phyloP scores from a whole-genome alignment of 2,113 vertebrate genomes.

The Dicerorhinus sumatrensis region DNA sequence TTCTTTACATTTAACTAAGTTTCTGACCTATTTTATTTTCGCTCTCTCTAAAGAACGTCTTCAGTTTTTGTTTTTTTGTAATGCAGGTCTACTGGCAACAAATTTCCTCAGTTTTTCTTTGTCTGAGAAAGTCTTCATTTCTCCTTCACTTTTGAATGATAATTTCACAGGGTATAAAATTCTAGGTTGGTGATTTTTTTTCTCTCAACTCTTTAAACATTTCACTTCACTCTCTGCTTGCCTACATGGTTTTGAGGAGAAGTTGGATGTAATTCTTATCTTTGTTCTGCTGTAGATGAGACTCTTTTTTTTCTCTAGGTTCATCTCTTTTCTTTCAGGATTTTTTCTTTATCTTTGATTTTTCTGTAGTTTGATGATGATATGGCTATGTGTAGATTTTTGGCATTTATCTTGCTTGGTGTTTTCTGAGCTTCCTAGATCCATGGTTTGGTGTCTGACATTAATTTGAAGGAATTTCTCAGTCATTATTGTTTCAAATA shows the following conservation, averaged over 20 bases:
- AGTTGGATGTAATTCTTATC: not conserved
- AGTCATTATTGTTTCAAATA: conserved; percentile 16
- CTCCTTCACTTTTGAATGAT: not conserved
- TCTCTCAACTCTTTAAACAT: not conserved
- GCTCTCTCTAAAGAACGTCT: not conserved
- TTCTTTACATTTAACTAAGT: not conserved
- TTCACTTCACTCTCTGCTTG: not conserved
- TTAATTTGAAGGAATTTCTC: not conserved
- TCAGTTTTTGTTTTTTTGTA: not conserved
- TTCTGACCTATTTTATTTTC: not conserved
- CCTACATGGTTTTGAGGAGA: not conserved
- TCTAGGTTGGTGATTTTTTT: not conserved
- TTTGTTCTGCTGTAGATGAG: not conserved
- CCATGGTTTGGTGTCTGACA: not conserved
- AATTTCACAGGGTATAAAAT: not conserved
- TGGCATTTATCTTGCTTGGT: not conserved
- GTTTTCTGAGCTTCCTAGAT: not conserved
- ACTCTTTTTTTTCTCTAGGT: not conserved
- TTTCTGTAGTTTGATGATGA: not conserved
- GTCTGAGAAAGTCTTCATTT: not conserved
- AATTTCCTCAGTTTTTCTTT: not conserved
- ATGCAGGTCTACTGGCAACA: not conserved
- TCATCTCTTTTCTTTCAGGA: not conserved
- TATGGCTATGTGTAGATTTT: not conserved
- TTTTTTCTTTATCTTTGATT: not conserved